Base-by-base conservation (phyloP, 64 coral and sea anemone species). In the Platygyra sinensis region DNA sequence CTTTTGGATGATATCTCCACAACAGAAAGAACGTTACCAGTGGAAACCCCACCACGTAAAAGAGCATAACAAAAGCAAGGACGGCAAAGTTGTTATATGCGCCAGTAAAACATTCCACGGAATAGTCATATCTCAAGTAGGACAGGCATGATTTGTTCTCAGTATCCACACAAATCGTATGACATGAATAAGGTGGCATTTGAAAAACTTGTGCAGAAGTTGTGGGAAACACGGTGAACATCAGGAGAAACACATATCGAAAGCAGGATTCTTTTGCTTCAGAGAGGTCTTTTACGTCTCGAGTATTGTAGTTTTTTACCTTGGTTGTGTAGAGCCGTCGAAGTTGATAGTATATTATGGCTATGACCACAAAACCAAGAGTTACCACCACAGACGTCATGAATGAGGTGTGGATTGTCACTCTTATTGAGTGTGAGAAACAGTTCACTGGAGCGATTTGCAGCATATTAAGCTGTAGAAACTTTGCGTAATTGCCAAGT, bases 401-500 rank as follows among this genome's bases (percentile, higher is more conserved):
- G 9, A 57, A 57, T 16, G 54, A 57, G 11, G 54, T 57, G 54
- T 57, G 15, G 54, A 57, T 57, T 57, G 54, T 57, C 3, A 57
- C 12, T 57, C 15, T 2, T 15, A 57, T 57, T 57, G 54, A 14
- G 54, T 57, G 10, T 57, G 54, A 57, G 54, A 57, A 57, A 9
- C 92, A 93, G 30, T 72, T 57, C 39, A 93, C 29, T 14, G 92
- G 92, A 12, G 86, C 77, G 49, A 83, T 80, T 39, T 89, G 67
- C 6, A 93, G 76, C 19, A 93, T 11, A 46, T 89, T 93, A 11
- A 93, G 72, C 20, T 93, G 86, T 17, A 93, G 18, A 28, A 93
- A 22, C 38, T 89, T 65, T 18, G 92, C 92, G 16, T 93, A 93
- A 29, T 63, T 61, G 14, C 76, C 79, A 50, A 93, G 78, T 71